These are phyloP conservation scores for Chiroxiphia lanceolata DNA, from an alignment of 2,797 vertebrate genomes.

Conservation along the genomic window DNA sequence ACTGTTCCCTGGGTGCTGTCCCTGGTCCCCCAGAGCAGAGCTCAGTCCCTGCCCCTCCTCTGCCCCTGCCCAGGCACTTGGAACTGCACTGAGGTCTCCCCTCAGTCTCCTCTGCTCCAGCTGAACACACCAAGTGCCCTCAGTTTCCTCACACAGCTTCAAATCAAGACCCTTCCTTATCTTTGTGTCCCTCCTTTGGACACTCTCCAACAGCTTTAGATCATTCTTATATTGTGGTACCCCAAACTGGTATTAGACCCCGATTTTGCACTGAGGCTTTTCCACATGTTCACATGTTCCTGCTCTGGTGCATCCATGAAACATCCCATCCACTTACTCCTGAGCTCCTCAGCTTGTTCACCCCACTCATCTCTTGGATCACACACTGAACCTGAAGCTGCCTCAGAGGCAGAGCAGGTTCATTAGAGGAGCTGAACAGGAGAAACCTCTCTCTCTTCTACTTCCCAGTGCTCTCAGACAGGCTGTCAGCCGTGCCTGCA, in stretches of 20 bases:
- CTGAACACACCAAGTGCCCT: neutral
- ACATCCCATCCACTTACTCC: neutral
- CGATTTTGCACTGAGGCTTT: neutral
- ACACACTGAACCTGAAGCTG: neutral
- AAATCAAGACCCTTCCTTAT: too few relatives aligned
- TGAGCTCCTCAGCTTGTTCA: neutral
- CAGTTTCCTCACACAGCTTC: neutral
- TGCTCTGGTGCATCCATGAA: neutral
- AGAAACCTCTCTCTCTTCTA: neutral
- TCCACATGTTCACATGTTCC: accelerated
- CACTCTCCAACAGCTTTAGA: neutral
- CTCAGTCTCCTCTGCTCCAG: neutral
- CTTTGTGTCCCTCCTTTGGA: neutral
- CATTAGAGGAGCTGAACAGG: neutral
- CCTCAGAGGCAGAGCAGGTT: neutral
- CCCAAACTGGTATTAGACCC: neutral
- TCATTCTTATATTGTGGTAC: too few relatives aligned
- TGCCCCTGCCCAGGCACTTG: neutral
- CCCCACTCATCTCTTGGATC: neutral
- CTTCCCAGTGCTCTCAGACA: neutral
- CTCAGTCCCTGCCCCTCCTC: too few relatives aligned
- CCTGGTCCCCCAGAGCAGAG: too few relatives aligned
- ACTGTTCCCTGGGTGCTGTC: neutral
- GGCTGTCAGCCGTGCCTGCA: neutral
- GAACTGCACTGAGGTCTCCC: neutral